Evolutionary conservation across 1,140 invertebrate species (phyloP), one percentile per base, ranked within the genome.

Genomic region (Aethina tumida): DNA sequence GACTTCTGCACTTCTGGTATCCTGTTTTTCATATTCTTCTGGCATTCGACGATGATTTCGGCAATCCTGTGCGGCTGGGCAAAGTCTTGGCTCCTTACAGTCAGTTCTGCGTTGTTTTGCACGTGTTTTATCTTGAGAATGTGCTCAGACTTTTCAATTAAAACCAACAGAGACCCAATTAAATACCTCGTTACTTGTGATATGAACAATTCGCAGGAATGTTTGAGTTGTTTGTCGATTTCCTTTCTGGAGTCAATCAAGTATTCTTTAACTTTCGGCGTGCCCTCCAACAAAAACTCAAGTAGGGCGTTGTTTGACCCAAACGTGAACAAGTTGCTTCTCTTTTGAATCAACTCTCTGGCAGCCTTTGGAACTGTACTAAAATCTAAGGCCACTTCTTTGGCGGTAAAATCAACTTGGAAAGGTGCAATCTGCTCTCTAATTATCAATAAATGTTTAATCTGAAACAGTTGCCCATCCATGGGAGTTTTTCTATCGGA

Each of bases 341-440:
- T 76, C 46, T 89, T 89, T 48, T 94, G 83, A 1, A 97, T 60
- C 1, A 97, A 60, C 7, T 84, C 81, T 53, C 86, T 82, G 0
- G 93, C 93, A 29, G 85, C 85, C 21, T 77, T 81, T 64, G 84
- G 89, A 9, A 90, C 74, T 63, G 84, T 81, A 38, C 81, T 91
- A 56, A 97, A 97, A 64, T 97, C 93, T 38, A 97, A 60, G 28
- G 78, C 79, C 0, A 87, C 90, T 66, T 97, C 92, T 60, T 89
- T 87, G 0, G 94, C 76, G 0, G 89, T 83, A 54, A 96, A 94
- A 54, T 97, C 92, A 0, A 96, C 89, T 65, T 97, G 93, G 60
- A 98, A 99, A 0, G 96, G 95, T 1, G 93, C 90, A 21, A 98
- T 97, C 66, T 99, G 96, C 59, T 99, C 96, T 13, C 96, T 64